Evolutionary conservation across 2,888 invertebrate species (phyloP).

Genomic region (Lycocerus yunnanus): DNA sequence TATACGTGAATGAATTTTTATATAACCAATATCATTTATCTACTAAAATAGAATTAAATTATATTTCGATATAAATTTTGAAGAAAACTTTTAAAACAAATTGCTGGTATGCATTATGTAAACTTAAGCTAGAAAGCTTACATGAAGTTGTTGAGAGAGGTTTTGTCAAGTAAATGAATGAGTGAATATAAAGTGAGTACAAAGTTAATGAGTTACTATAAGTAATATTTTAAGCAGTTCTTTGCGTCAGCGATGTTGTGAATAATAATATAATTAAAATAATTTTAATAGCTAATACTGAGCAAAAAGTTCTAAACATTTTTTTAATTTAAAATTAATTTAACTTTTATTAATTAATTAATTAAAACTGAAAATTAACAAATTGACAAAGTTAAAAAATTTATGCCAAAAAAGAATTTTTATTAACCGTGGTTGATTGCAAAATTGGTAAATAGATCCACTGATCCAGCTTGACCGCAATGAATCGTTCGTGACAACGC

Average conservation of each 20-base stretch:
- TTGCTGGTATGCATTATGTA: neutral
- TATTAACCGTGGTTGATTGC: conserved; percentile 29
- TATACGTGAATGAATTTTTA: neutral
- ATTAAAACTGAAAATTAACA: neutral
- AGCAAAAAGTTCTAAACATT: neutral
- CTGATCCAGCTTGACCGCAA: conserved; percentile 32
- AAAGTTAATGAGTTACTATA: conserved; percentile 13
- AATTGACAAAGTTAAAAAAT: neutral
- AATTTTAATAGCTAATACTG: neutral
- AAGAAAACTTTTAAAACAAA: neutral
- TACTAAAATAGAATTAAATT: neutral
- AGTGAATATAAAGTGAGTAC: conserved; percentile 17
- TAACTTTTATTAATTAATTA: neutral
- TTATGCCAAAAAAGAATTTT: neutral
- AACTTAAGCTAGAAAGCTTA: neutral
- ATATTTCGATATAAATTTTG: neutral
- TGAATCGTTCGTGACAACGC: conserved; percentile 35
- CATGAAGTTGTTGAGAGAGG: neutral
- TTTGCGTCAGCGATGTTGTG: neutral
- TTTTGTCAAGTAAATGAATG: conserved; percentile 1
- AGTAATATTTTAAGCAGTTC: conserved; percentile 7
- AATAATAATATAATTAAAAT: conserved; percentile 7
- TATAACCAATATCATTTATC: neutral
- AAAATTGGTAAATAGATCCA: conserved; percentile 16
- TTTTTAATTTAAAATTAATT: neutral